phyloP scores from a whole-genome alignment of 2,797 vertebrate genomes.

The Argya squamiceps region DNA sequence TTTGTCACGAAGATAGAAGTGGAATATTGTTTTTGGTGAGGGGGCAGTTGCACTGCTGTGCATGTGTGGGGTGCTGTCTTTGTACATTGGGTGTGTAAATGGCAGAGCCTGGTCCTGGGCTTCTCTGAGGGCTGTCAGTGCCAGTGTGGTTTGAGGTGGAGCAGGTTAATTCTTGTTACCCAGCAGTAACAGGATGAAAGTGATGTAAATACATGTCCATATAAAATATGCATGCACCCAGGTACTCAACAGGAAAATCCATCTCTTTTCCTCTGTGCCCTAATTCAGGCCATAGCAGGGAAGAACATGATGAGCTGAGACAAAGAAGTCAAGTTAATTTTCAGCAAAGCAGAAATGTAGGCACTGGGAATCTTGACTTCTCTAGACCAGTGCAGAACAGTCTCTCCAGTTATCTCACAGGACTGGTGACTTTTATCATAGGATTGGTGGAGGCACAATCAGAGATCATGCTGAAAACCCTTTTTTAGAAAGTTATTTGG shows the following conservation, averaged over 20 bases:
- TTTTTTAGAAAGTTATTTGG: conserved; percentile 26
- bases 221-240: neutral
- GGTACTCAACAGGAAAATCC: neutral
- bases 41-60: neutral
- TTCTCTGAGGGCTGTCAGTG: neutral
- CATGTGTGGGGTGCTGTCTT: neutral
- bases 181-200: neutral
- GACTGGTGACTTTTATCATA: neutral
- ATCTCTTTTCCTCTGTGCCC: neutral
- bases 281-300: neutral
- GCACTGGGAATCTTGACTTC: neutral
- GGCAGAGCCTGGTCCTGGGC: neutral
- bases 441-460: neutral
- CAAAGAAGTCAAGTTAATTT: conserved; percentile 43
- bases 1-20: neutral
- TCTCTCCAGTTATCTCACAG: neutral
- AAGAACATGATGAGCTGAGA: neutral
- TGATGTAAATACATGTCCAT: neutral
- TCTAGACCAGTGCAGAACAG: neutral
- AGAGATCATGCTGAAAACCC: neutral
- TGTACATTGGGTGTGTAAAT: neutral
- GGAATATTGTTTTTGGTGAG: neutral
- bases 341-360: neutral
- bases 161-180: neutral
- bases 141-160: neutral